phyloP scores from a whole-genome alignment of 2,888 invertebrate species.

The Automeris io region DNA sequence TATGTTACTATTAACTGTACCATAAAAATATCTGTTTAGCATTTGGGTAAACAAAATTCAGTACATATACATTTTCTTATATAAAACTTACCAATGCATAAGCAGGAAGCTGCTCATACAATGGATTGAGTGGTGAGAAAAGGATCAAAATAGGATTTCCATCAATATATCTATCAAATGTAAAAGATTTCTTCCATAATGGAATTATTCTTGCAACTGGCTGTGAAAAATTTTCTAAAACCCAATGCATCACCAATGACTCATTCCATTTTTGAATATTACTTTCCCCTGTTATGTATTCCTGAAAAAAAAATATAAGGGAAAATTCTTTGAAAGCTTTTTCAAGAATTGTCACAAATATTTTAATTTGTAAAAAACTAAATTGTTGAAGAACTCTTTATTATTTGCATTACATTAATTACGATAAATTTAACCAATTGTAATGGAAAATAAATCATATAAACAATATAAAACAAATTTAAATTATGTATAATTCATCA shows the following conservation, averaged over 20 bases:
- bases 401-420: too few species aligned
- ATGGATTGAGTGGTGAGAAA: conserved; percentile 87
- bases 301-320: conserved; percentile 42
- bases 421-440: too few species aligned
- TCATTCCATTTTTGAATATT: conserved; percentile 50
- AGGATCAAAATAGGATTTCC: conserved; percentile 84
- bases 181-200: conserved; percentile 82
- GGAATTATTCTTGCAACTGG: conserved; percentile 83
- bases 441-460: too few species aligned
- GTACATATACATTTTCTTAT: background rate
- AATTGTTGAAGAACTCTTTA: too few species aligned
- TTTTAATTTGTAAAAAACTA: too few species aligned
- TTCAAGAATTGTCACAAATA: background rate
- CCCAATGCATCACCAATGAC: conserved; percentile 74
- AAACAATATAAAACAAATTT: too few species aligned
- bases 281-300: conserved; percentile 62
- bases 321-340: too few species aligned
- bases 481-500: too few species aligned
- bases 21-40: too few species aligned
- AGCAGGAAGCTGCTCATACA: conserved; percentile 79
- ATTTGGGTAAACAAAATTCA: too few species aligned
- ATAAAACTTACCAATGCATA: conserved; percentile 80
- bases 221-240: conserved; percentile 77
- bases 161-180: conserved; percentile 81
- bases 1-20: too few species aligned